A percentile compares a stretch with the other conserved stretches of the same genome.
Evolutionary conservation across 2,113 vertebrate genomes (phyloP).

Genomic region (Catharus minimus): DNA sequence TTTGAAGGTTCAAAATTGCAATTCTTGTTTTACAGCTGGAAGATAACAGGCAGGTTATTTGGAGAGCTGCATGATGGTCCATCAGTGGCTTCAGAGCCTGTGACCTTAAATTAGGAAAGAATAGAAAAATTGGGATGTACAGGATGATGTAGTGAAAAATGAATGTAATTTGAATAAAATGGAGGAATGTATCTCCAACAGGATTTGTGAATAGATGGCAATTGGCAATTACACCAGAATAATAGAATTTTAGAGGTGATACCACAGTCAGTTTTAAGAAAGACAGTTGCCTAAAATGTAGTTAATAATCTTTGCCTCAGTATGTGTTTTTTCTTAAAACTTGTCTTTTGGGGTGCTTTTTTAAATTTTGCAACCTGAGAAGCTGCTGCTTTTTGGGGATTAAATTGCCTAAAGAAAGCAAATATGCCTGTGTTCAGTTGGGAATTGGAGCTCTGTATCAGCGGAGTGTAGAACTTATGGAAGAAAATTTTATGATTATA

Average conservation of each 20-base stretch:
- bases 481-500: background rate
- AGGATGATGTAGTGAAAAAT: background rate
- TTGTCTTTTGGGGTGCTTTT: background rate
- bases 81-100: background rate
- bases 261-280: background rate
- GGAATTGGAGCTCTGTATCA: background rate
- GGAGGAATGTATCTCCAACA: background rate
- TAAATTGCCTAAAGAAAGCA: background rate
- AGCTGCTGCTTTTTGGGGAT: background rate
- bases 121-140: background rate
- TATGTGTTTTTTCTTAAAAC: background rate
- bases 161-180: rapidly evolving
- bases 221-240: background rate
- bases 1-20: background rate
- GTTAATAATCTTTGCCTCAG: background rate
- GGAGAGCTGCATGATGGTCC: background rate
- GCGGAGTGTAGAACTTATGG: background rate
- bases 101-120: background rate
- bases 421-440: background rate
- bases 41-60: background rate
- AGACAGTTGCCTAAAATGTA: background rate
- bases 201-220: background rate
- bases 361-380: background rate
- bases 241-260: background rate
- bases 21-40: background rate